Evolutionary conservation across 35 echinoderm and acorn worm genomes (phyloP).

Genomic region (Apostichopus parvimensis): DNA sequence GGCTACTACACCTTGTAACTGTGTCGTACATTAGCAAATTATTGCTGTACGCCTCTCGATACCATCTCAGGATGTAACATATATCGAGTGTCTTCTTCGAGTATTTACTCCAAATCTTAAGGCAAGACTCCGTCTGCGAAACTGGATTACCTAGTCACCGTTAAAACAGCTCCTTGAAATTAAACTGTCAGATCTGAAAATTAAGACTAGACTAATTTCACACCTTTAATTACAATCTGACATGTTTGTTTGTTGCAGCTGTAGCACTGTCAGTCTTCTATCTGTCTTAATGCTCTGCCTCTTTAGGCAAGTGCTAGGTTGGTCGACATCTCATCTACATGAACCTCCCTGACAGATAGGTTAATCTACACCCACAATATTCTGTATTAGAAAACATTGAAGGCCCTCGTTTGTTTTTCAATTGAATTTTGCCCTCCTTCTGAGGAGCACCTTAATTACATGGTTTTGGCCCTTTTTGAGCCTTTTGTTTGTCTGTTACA

Average conservation of each 20-base stretch:
- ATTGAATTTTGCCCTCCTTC: no score
- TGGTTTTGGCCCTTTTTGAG: no score
- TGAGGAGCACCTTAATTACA: no score
- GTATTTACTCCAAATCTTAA: conserved; percentile 19
- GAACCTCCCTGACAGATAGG: not conserved
- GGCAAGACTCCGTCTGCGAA: conserved; percentile 1
- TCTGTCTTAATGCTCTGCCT: not conserved
- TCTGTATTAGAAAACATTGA: no score
- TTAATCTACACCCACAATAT: no score
- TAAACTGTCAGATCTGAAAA: not conserved
- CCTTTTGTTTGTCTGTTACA: no score
- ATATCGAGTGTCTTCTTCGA: not conserved
- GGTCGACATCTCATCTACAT: not conserved
- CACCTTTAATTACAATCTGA: not conserved
- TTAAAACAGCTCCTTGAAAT: not conserved
- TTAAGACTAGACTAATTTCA: not conserved
- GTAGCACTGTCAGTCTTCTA: no score
- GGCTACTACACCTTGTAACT: conserved; percentile 2
- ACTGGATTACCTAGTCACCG: not conserved
- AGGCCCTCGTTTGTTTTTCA: no score
- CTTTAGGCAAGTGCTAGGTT: not conserved
- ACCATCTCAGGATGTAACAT: not conserved
- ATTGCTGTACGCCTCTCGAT: not conserved
- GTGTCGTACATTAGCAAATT: conserved; percentile 11
- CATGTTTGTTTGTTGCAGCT: not conserved